Evolutionary conservation across 2,113 vertebrate species (phyloP).

Genomic region (Tragelaphus imberbis): DNA sequence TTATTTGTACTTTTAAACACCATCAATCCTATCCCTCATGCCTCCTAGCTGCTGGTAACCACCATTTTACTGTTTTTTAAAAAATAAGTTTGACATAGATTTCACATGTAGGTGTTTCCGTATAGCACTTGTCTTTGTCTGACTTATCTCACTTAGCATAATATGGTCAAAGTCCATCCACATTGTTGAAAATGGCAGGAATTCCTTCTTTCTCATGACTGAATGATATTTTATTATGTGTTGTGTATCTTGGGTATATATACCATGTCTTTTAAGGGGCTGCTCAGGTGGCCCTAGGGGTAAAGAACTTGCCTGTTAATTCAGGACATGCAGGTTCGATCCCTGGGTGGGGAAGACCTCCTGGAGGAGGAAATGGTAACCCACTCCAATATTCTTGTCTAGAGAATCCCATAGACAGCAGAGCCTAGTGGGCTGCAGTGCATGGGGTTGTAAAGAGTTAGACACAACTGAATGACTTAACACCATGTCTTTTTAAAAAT

Average conservation of each 20-base stretch:
- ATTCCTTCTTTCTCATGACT: not conserved
- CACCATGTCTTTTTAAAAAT: not conserved
- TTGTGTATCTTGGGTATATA: not conserved
- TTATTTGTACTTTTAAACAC: not conserved
- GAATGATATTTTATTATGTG: not conserved
- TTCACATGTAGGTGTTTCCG: not conserved
- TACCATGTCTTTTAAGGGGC: not conserved
- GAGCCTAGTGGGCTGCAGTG: not conserved
- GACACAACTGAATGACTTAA: not conserved
- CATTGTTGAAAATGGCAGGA: not conserved
- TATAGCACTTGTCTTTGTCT: not conserved
- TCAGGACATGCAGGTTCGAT: not conserved
- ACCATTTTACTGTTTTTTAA: not conserved
- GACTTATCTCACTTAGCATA: not conserved
- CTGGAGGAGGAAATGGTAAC: not conserved
- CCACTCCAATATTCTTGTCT: not conserved
- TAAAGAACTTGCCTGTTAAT: not conserved
- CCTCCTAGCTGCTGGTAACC: not conserved
- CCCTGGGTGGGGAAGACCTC: not conserved
- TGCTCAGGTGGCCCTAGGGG: not conserved
- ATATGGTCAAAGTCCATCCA: not conserved
- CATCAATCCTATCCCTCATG: not conserved
- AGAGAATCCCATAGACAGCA: not conserved
- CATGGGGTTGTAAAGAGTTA: not conserved
- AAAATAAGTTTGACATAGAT: not conserved